Conservation (phyloP, 2,888 invertebrate species). For the Teleiodes luculella region DNA sequence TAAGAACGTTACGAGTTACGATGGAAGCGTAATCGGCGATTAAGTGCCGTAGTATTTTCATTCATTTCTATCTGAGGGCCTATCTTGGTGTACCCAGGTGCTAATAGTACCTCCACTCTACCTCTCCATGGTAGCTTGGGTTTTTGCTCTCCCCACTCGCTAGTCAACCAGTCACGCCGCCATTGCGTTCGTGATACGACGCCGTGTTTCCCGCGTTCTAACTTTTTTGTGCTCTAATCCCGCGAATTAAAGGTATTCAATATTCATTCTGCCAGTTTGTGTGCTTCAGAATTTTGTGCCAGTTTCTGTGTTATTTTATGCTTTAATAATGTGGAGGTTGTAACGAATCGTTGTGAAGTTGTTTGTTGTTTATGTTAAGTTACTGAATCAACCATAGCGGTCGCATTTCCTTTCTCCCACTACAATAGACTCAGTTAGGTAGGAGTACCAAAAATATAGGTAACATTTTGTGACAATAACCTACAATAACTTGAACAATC, state of each 20-base stretch:
- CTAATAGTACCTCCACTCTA: conserved; percentile 9
- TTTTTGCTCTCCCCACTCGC: conserved; percentile 4
- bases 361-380: conserved; percentile 8
- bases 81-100: background rate
- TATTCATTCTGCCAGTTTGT: conserved; percentile 35
- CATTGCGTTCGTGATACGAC: conserved; percentile 43
- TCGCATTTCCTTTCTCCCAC: conserved; percentile 4
- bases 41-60: conserved; percentile 7
- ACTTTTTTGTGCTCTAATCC: conserved; percentile 40
- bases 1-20: background rate
- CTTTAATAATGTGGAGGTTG: conserved; percentile 23
- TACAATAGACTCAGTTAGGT: too few relatives aligned
- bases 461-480: too few relatives aligned
- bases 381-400: conserved; percentile 7
- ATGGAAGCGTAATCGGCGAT: background rate
- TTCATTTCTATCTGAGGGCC: conserved; percentile 20
- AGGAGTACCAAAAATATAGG: too few relatives aligned
- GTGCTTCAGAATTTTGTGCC: conserved; percentile 26
- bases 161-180: conserved; percentile 45
- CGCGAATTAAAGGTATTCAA: conserved; percentile 56
- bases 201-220: conserved; percentile 52
- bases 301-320: conserved; percentile 15
- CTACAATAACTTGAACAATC: background rate
- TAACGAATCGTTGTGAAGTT: background rate
- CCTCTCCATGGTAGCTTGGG: conserved; percentile 2